These are phyloP conservation scores for Percopsis omiscomaycus DNA, from an alignment of 2,797 vertebrate species.

Conservation along the genomic window DNA sequence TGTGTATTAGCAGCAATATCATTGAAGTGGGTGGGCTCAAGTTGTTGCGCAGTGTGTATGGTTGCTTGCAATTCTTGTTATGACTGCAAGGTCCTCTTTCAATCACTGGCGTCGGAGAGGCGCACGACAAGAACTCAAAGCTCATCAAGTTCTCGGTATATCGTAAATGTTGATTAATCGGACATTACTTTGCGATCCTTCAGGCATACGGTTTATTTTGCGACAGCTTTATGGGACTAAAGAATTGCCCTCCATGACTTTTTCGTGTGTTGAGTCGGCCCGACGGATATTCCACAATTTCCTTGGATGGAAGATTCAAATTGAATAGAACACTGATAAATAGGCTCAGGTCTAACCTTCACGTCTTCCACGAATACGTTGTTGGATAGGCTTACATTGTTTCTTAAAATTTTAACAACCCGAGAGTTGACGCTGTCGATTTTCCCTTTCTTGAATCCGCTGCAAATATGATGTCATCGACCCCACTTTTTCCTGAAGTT, in stretches of 20 bases:
- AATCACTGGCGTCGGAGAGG: slow-evolving; percentile 79
- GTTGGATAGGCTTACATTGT: slow-evolving; percentile 5
- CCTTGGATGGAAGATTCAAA: slow-evolving; percentile 29
- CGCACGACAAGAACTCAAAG: slow-evolving; percentile 63
- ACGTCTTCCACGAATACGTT: slow-evolving; percentile 5
- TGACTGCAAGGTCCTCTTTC: slow-evolving; percentile 79
- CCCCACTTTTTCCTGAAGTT: slow-evolving; percentile 80
- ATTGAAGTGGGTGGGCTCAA: slow-evolving; percentile 60
- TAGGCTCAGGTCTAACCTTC: slow-evolving; percentile 40
- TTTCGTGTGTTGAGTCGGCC: slow-evolving; percentile 57
- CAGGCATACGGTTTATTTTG: slow-evolving; percentile 42
- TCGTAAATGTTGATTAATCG: slow-evolving; percentile 51
- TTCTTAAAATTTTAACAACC: not conserved
- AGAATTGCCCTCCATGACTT: slow-evolving; percentile 22
- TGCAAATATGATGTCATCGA: slow-evolving; percentile 80
- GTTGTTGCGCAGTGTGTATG: slow-evolving; percentile 56
- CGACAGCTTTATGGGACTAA: slow-evolving; percentile 29
- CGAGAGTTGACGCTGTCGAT: slow-evolving; percentile 19
- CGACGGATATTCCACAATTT: slow-evolving; percentile 44
- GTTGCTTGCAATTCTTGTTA: slow-evolving; percentile 71
- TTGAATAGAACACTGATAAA: slow-evolving; percentile 19
- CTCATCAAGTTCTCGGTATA: slow-evolving; percentile 55
- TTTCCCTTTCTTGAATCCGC: slow-evolving; percentile 65
- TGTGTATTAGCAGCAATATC: slow-evolving; percentile 6
- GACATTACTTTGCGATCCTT: not conserved